Evolutionary conservation across 2,888 invertebrate species (phyloP), one percentile per base, ranked within the genome.

Genomic region (Capitulum mitella): DNA sequence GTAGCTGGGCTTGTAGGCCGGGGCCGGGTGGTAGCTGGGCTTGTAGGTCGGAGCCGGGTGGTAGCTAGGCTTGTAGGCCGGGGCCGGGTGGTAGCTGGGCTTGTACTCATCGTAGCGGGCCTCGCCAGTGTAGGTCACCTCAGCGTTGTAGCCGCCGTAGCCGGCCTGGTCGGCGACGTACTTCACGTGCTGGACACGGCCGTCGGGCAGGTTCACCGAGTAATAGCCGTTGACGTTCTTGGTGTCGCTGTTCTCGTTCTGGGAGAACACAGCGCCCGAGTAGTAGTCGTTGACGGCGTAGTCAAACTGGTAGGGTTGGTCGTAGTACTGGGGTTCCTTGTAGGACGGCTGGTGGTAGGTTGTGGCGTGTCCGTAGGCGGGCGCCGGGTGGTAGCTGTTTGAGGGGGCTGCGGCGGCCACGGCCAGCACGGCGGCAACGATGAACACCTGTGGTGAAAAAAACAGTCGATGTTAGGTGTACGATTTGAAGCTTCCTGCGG

Each of bases 131-230:
- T 92, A 93, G 81, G 89, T 87, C 14, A 94, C 93, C 87, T 94
- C 93, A 82, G 95, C 95, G 84, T 93, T 93, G 87, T 93, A 95
- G 48, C 95, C 95, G 83, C 92, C 92, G 85, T 93, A 93, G 51
- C 51, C 51, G 51, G 16, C 29, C 94, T 94, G 94, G 84, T 94
- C 94, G 0, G 92, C 93, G 0, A 92, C 92, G 85, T 95, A 95
- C 83, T 92, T 91, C 10, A 94, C 94, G 81, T 94, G 89, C 87
- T 95, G 94, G 40, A 91, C 90, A 80, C 94, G 89, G 14, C 94
- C 94, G 85, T 95, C 93, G 3, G 90, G 90, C 78, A 90, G 86
- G 64, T 90, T 85, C 58, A 90, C 90, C 84, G 90, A 89, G 85
- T 90, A 91, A 61, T 89, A 89, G 76, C 91, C 91, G 12, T 89